Conservation (phyloP, 2,888 invertebrate species). For the Amaurobius ferox region DNA sequence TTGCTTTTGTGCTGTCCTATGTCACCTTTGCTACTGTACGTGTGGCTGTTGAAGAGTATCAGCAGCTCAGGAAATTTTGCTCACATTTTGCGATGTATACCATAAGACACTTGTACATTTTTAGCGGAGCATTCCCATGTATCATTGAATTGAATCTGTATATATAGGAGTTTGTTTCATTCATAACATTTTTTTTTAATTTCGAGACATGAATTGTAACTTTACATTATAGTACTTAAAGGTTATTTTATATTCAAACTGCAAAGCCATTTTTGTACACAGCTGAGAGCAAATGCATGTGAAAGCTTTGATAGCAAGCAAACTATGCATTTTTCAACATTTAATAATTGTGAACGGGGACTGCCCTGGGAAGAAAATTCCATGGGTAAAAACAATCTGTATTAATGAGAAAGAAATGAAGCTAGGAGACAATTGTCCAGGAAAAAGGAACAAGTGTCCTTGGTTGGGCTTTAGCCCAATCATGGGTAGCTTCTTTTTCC, state of each 20-base stretch:
- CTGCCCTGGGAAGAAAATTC: too few species aligned
- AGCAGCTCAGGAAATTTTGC: constrained; percentile 35
- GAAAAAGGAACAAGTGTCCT: too few species aligned
- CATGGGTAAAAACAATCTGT: too few species aligned
- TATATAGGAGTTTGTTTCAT: constrained; percentile 52
- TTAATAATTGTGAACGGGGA: too few species aligned
- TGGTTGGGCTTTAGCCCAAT: too few species aligned
- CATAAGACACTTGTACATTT: constrained; percentile 62
- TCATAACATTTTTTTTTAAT: constrained; percentile 52
- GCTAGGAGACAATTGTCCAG: too few species aligned
- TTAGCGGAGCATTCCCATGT: constrained; percentile 56
- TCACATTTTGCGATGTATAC: constrained; percentile 56
- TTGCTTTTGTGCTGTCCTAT: constrained; percentile 55
- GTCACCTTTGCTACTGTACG: constrained; percentile 40
- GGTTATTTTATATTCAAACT: background rate
- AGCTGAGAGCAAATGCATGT: background rate
- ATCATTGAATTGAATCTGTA: constrained; percentile 52
- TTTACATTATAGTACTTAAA: constrained; percentile 12
- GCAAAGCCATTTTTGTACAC: background rate
- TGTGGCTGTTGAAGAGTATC: constrained; percentile 31
- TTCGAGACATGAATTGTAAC: background rate
- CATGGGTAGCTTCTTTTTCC: too few species aligned
- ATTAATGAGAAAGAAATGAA: too few species aligned
- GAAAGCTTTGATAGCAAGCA: background rate
- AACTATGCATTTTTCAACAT: background rate